phyloP scores from a whole-genome alignment of 2,797 vertebrate species.

The Acomys russatus region DNA sequence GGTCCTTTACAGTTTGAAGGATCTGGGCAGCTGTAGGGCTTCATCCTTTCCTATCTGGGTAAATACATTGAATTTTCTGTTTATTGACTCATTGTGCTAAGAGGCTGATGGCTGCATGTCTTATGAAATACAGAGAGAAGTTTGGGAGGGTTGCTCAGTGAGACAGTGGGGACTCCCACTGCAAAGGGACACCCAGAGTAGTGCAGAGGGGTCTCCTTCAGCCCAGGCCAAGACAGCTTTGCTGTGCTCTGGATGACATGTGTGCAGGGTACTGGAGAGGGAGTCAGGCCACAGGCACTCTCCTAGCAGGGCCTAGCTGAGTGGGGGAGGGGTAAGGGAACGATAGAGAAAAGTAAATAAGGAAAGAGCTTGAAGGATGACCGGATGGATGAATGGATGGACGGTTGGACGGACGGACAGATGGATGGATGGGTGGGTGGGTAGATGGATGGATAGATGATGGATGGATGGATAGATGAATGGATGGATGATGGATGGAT shows the following conservation, averaged over 20 bases:
- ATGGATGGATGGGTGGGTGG: neutral
- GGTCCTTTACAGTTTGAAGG: neutral
- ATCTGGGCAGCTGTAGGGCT: slow-evolving; percentile 40
- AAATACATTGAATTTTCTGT: slow-evolving; percentile 67
- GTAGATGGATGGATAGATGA: neutral
- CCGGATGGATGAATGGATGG: neutral
- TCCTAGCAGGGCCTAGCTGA: neutral
- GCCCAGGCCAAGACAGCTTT: neutral
- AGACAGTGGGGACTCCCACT: neutral
- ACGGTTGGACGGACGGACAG: neutral
- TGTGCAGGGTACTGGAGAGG: too few species aligned
- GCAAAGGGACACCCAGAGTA: neutral
- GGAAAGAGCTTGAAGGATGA: neutral
- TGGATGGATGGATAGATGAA: neutral
- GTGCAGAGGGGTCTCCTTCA: neutral
- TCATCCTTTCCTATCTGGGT: slow-evolving; percentile 39
- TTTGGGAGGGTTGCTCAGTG: neutral
- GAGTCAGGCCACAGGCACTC: too few species aligned
- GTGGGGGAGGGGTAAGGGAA: neutral
- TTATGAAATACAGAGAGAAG: neutral
- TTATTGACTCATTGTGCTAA: slow-evolving; percentile 23
- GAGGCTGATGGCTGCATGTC: neutral
- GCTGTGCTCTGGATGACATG: neutral
- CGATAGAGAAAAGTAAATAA: neutral
- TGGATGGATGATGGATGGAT: too few species aligned